phyloP scores from a whole-genome alignment of 2,888 invertebrate species.

The Patella depressa region DNA sequence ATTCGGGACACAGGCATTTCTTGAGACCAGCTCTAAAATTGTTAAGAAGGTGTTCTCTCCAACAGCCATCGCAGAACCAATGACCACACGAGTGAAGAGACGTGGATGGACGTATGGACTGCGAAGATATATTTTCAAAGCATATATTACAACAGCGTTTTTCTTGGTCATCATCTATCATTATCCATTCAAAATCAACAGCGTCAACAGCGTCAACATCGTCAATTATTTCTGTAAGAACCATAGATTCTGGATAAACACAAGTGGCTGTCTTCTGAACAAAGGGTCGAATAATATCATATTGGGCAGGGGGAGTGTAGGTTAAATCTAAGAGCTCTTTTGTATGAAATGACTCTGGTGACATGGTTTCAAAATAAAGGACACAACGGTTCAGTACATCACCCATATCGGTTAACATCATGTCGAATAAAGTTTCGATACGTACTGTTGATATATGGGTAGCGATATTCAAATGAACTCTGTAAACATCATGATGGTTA shows the following conservation, averaged over 20 bases:
- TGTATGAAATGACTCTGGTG: neutral
- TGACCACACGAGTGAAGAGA: conserved; percentile 32
- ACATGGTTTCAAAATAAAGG: neutral
- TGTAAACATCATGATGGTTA: conserved; percentile 27
- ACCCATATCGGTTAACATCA: neutral
- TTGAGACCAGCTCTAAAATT: neutral
- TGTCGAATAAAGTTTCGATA: neutral
- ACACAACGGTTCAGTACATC: neutral
- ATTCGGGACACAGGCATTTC: neutral
- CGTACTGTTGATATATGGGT: conserved; percentile 14
- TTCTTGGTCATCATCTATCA: neutral
- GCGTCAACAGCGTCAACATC: neutral
- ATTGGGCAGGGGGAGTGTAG: neutral
- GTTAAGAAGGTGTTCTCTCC: conserved; percentile 18
- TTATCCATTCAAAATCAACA: neutral
- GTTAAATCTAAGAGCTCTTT: neutral
- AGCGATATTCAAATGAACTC: conserved; percentile 27
- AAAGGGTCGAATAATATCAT: neutral
- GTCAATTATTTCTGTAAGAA: neutral
- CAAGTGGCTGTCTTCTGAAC: neutral
- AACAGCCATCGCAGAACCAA: conserved; percentile 38
- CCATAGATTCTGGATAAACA: neutral
- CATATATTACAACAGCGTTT: conserved; percentile 10
- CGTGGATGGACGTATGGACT: conserved; percentile 18
- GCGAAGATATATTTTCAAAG: conserved; percentile 1